phyloP scores from a whole-genome alignment of 2,888 invertebrate genomes.

The Hydriomena furcata region DNA sequence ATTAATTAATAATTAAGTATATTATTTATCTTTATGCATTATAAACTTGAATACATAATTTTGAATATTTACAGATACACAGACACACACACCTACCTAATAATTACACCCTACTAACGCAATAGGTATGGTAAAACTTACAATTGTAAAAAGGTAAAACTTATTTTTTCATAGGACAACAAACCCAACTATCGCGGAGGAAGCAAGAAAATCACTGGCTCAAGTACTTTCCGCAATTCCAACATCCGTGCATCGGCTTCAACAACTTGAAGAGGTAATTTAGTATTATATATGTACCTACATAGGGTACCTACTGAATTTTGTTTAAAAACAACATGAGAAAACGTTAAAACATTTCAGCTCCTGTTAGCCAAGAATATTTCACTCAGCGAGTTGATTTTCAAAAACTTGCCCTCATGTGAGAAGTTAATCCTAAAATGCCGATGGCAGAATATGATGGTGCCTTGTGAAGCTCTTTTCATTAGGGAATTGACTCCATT shows the following conservation, averaged over 20 bases:
- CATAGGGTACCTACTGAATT: too few species aligned
- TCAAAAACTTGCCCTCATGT: constrained; percentile 51
- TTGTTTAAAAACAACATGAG: too few species aligned
- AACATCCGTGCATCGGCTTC: constrained; percentile 1
- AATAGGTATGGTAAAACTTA: too few species aligned
- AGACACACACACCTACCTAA: too few species aligned
- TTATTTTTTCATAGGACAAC: constrained; percentile 1
- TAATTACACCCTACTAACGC: too few species aligned
- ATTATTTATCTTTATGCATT: too few species aligned
- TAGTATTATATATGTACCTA: too few species aligned
- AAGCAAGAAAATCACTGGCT: constrained; percentile 5
- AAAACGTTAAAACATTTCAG: constrained; percentile 4
- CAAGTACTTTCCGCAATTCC: constrained; percentile 8
- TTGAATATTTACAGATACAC: too few species aligned
- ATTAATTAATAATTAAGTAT: not conserved
- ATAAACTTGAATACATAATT: too few species aligned
- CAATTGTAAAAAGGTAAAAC: too few species aligned
- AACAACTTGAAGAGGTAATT: constrained; percentile 41
- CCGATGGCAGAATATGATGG: constrained; percentile 48
- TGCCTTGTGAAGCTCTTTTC: constrained; percentile 57
- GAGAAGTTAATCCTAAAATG: constrained; percentile 47
- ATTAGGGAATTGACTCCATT: constrained; percentile 50
- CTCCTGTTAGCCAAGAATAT: constrained; percentile 46
- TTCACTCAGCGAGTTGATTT: constrained; percentile 50
- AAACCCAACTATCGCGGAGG: constrained; percentile 7